Evolutionary conservation across 2,113 vertebrate genomes (phyloP), one percentile per base, ranked within the genome.

Genomic region (Salvelinus fontinalis): DNA sequence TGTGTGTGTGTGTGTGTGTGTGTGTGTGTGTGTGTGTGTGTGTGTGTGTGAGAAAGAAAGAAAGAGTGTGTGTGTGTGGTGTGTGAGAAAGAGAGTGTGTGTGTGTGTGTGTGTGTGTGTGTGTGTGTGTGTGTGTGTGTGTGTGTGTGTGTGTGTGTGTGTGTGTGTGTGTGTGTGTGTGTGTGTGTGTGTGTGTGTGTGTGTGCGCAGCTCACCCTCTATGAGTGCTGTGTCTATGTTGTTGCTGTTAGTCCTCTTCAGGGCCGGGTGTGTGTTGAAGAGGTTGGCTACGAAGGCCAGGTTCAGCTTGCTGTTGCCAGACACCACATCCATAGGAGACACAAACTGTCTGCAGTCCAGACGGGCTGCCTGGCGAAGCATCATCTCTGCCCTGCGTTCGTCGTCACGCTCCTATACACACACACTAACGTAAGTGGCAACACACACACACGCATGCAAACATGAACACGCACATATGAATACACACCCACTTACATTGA

Each of bases 291-390:
- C 97, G 64, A 98, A 99, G 78, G 97, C 97, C 86, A 95, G 84
- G 92, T 99, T 99, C 79, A 99, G 97, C 83, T 99, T 99, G 83
- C 94, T 95, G 89, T 99, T 99, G 79, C 97, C 98, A 54, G 95
- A 90, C 71, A 96, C 95, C 80, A 99, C 97, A 82, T 99, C 97
- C 8, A 89, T 91, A 59, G 98, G 93, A 65, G 96, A 95, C 59
- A 99, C 98, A 86, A 99, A 99, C 91, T 99, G 97, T 80, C 93
- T 95, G 93, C 97, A 97, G 87, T 97, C 97, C 84, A 99, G 48
- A 77, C 94, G 95, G 26, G 95, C 97, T 11, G 98, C 97, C 91
- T 99, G 93, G 24, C 91, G 91, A 72, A 99, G 94, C 98, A 99
- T 98, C 79, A 94, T 91, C 85, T 94, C 96, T 18, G 98, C 98